Conservation (phyloP, 2,113 vertebrate species). For the Tyrannus savana region DNA sequence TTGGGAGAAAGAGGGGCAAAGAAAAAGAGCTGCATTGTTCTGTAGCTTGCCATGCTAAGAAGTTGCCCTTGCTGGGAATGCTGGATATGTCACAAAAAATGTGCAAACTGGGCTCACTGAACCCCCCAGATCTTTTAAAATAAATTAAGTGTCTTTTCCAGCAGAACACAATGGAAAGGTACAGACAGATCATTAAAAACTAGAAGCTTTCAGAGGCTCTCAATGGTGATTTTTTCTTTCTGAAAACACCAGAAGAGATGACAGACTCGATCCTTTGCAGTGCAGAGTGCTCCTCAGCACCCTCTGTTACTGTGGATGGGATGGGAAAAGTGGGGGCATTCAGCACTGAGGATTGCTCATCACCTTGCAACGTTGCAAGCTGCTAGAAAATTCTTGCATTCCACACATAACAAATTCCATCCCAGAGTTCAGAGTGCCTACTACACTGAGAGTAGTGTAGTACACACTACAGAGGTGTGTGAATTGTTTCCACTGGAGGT, state of each 20-base stretch:
- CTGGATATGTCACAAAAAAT: conserved; percentile 20
- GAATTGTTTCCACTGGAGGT: neutral
- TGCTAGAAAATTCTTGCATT: neutral
- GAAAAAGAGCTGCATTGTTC: conserved; percentile 33
- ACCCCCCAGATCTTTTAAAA: conserved; percentile 55
- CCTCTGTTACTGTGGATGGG: neutral
- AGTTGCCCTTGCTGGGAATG: conserved; percentile 18
- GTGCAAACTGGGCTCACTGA: conserved; percentile 19
- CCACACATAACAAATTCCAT: neutral
- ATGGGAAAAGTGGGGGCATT: neutral
- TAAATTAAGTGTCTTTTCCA: conserved; percentile 49
- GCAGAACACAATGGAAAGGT: conserved; percentile 54
- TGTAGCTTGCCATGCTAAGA: conserved; percentile 37
- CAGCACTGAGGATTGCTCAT: neutral
- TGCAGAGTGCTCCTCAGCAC: conserved; percentile 6
- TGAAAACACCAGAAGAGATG: conserved; percentile 56
- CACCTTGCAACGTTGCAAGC: neutral
- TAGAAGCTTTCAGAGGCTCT: conserved; percentile 36
- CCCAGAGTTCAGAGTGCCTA: neutral
- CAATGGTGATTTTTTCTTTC: conserved; percentile 35
- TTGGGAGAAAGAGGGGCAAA: conserved; percentile 16
- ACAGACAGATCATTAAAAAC: conserved; percentile 63
- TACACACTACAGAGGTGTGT: accelerated
- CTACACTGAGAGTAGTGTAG: too few relatives aligned
- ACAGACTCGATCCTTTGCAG: conserved; percentile 40